Percentiles rank a stretch among this genome's conserved stretches.
Evolutionary conservation across 2,113 vertebrate genomes (phyloP).

Genomic region (Larimichthys polyactis): DNA sequence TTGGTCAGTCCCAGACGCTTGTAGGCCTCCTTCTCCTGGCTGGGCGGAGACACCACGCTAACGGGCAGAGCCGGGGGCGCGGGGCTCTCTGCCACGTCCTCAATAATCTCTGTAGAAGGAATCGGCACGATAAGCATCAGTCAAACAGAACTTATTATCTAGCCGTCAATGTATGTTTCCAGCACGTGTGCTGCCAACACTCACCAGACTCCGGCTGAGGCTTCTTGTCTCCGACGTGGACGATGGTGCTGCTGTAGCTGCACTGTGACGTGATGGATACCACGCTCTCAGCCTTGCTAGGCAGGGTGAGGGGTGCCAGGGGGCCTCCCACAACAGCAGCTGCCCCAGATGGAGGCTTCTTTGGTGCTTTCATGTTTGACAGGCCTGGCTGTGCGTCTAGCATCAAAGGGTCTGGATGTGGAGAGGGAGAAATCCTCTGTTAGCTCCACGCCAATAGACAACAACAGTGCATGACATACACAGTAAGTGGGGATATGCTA

Average conservation of each 20-base stretch:
- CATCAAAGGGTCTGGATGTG: slow-evolving; percentile 56
- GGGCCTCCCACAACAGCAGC: slow-evolving; percentile 82
- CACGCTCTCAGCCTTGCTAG: slow-evolving; percentile 93
- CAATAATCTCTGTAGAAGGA: slow-evolving; percentile 87
- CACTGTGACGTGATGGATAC: slow-evolving; percentile 95
- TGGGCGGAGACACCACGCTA: slow-evolving; percentile 76
- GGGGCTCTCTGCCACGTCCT: slow-evolving; percentile 86
- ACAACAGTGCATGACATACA: background rate
- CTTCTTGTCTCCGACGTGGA: slow-evolving; percentile 98
- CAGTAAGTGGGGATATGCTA: no score
- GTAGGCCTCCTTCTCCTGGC: slow-evolving; percentile 89
- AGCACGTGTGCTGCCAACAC: background rate
- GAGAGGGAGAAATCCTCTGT: slow-evolving; percentile 31
- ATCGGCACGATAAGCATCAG: background rate
- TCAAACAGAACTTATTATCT: background rate
- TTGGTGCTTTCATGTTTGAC: slow-evolving; percentile 81
- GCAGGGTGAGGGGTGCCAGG: slow-evolving; percentile 86
- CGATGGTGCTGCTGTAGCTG: slow-evolving; percentile 98
- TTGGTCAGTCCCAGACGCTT: slow-evolving; percentile 94
- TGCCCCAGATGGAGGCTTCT: slow-evolving; percentile 78
- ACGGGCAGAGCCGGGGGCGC: slow-evolving; percentile 65
- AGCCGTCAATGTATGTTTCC: no score
- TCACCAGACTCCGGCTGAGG: slow-evolving; percentile 91
- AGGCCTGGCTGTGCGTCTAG: slow-evolving; percentile 77
- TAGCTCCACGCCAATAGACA: background rate